These are phyloP conservation scores for Dendrophyllia cribrosa DNA, from an alignment of 64 coral and sea anemone genomes.

Conservation along the genomic window DNA sequence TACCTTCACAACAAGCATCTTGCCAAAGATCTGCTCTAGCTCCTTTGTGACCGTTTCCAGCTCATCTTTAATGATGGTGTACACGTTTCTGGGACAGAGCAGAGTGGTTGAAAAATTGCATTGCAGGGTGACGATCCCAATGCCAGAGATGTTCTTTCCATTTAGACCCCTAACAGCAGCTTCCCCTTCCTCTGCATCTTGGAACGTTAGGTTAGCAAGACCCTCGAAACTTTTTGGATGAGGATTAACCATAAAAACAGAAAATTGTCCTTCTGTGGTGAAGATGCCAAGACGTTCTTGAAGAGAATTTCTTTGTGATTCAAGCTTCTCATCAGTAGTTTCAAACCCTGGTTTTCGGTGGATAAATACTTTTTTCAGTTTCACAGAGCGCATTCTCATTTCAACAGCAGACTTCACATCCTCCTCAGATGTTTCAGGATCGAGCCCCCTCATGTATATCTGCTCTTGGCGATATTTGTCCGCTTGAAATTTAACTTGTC, in stretches of 20 bases:
- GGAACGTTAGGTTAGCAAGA: conserved; percentile 10
- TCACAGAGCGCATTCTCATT: not conserved
- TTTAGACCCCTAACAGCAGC: conserved; percentile 26
- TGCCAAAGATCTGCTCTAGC: not conserved
- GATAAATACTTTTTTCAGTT: conserved; percentile 8
- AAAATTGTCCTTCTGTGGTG: not conserved
- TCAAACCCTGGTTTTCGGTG: conserved; percentile 27
- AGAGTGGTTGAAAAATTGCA: conserved; percentile 7
- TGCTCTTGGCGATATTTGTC: not conserved
- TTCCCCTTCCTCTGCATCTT: conserved; percentile 26
- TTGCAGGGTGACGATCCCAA: conserved; percentile 10
- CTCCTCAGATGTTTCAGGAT: conserved; percentile 24
- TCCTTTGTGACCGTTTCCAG: not conserved
- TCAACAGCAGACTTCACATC: conserved; percentile 54
- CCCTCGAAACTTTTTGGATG: not conserved
- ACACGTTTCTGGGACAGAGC: not conserved
- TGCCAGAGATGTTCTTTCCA: not conserved
- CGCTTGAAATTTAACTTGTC: not conserved
- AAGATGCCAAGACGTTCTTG: not conserved
- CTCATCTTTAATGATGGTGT: conserved; percentile 18
- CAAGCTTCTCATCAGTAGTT: not conserved
- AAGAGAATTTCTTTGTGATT: not conserved
- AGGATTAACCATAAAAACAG: not conserved
- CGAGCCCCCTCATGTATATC: conserved; percentile 25
- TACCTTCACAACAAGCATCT: not conserved